These are phyloP conservation scores for Micrasema longulum DNA, from an alignment of 1,140 invertebrate genomes.

Conservation along the genomic window DNA sequence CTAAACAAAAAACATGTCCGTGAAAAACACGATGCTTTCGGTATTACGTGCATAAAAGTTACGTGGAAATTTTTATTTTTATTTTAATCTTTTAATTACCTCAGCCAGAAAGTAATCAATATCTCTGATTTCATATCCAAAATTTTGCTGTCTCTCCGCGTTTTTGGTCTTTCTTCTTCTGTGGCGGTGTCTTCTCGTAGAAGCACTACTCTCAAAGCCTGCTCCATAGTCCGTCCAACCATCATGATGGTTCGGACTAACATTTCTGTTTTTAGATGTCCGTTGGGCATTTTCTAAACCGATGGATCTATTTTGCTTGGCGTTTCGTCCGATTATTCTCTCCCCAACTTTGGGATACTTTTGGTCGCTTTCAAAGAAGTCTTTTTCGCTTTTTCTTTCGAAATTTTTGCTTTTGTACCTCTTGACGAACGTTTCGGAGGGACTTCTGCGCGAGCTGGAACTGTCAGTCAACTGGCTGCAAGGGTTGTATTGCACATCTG, in stretches of 20 bases:
- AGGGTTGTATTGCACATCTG: constrained; percentile 60
- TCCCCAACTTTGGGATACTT: constrained; percentile 15
- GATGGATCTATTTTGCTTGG: constrained; percentile 32
- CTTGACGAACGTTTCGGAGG: constrained; percentile 24
- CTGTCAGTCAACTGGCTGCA: constrained; percentile 41
- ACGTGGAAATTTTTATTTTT: too few species aligned
- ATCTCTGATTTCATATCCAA: constrained; percentile 82
- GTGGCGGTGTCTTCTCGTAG: constrained; percentile 57
- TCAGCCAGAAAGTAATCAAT: constrained; percentile 79
- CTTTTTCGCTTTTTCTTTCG: constrained; percentile 43
- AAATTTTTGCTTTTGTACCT: constrained; percentile 38
- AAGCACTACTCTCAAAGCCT: constrained; percentile 49
- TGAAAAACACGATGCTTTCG: too few species aligned
- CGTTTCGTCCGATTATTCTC: constrained; percentile 45
- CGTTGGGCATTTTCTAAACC: constrained; percentile 25
- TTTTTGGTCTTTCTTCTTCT: constrained; percentile 61
- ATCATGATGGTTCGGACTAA: constrained; percentile 31
- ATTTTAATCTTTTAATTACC: constrained; percentile 67
- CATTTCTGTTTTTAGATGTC: constrained; percentile 32
- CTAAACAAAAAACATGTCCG: too few species aligned
- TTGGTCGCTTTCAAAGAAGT: constrained; percentile 35
- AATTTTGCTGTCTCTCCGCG: constrained; percentile 62
- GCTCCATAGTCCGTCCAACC: constrained; percentile 43
- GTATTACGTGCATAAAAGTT: too few species aligned
- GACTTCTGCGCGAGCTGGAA: constrained; percentile 15